Conservation (phyloP, 2,888 invertebrate species). For the Pegoplata infirma region DNA sequence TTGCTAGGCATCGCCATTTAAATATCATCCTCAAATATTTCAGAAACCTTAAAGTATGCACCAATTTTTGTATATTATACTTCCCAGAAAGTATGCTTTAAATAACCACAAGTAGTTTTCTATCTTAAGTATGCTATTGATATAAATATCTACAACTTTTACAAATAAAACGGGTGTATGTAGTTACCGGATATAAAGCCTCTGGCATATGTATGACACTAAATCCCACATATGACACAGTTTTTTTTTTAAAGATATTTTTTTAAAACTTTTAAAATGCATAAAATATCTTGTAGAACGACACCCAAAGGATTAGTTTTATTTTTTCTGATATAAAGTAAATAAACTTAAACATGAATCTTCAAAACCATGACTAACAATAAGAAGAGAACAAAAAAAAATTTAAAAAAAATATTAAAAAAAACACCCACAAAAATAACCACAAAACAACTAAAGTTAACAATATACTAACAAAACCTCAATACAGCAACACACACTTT, state of each 20-base stretch:
- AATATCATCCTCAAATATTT: too few relatives aligned
- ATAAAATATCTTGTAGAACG: conserved; percentile 71
- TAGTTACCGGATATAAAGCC: background rate
- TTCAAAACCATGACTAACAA: conserved; percentile 57
- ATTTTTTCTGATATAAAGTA: conserved; percentile 66
- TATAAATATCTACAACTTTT: background rate
- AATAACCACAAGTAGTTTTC: too few relatives aligned
- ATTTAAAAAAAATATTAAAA: too few relatives aligned
- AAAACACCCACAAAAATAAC: conserved; percentile 57
- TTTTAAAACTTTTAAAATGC: conserved; percentile 49
- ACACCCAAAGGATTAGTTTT: conserved; percentile 75
- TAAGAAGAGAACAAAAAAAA: conserved; percentile 19
- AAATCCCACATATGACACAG: conserved; percentile 58
- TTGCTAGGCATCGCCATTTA: too few relatives aligned
- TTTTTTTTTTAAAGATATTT: conserved; percentile 48
- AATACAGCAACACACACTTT: conserved; percentile 24
- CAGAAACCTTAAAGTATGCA: too few relatives aligned
- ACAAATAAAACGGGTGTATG: background rate
- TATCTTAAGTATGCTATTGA: too few relatives aligned
- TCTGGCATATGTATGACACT: conserved; percentile 30
- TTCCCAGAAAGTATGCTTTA: too few relatives aligned
- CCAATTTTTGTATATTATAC: too few relatives aligned
- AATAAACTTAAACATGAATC: conserved; percentile 67
- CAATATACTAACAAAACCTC: conserved; percentile 25
- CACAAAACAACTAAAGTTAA: conserved; percentile 52